Conservation (phyloP, 2,113 vertebrate genomes). For the Struthidea cinerea region DNA sequence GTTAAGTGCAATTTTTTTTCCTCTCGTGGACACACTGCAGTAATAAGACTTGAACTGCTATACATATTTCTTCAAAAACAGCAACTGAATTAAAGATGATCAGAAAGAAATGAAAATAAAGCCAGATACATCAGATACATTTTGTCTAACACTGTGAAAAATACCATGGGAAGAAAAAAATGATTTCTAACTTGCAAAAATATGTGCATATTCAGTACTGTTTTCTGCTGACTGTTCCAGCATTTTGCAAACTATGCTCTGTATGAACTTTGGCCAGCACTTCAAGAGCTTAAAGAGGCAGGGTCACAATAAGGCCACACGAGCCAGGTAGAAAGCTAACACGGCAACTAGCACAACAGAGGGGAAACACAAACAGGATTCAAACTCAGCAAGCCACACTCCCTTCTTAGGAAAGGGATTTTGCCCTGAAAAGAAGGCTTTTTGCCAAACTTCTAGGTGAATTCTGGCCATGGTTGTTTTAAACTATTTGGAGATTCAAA, state of each 20-base stretch:
- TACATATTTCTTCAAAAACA: neutral
- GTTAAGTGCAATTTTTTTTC: neutral
- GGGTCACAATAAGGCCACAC: neutral
- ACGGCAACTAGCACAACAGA: accelerated
- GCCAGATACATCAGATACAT: neutral
- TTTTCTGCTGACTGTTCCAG: neutral
- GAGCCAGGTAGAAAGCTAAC: neutral
- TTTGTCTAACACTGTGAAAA: neutral
- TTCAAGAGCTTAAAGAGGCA: neutral
- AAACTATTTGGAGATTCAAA: neutral
- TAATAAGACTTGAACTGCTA: neutral
- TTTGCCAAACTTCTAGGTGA: neutral
- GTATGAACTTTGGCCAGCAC: neutral
- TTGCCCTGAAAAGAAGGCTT: neutral
- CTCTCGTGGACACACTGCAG: neutral
- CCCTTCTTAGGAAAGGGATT: neutral
- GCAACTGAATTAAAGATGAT: neutral
- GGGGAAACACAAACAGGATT: neutral
- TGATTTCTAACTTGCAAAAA: neutral
- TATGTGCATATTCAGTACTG: neutral
- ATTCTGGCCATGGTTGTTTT: neutral
- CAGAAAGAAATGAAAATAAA: neutral
- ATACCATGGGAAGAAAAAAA: neutral
- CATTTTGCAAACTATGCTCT: neutral
- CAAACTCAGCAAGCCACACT: neutral